Conservation (phyloP, 2,113 vertebrate species). For the Nymphicus hollandicus region DNA sequence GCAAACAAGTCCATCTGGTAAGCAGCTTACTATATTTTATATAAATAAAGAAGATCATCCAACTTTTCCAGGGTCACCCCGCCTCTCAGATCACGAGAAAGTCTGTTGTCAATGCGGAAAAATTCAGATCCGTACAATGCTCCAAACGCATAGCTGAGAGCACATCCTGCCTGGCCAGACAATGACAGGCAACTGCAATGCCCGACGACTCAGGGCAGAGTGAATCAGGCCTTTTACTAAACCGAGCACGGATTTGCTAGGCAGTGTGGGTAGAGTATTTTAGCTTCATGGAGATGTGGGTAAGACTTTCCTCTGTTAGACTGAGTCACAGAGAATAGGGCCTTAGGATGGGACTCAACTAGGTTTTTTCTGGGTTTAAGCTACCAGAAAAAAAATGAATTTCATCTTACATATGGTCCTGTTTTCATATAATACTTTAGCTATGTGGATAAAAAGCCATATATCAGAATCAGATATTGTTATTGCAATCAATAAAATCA, state of each 20-base stretch:
- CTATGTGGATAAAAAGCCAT: background rate
- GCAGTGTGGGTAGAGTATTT: background rate
- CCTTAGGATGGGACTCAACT: background rate
- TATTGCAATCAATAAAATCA: background rate
- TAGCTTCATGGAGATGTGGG: background rate
- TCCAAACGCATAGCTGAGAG: constrained; percentile 12
- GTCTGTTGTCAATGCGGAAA: constrained; percentile 32
- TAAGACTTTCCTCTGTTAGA: background rate
- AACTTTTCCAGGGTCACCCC: constrained; percentile 29
- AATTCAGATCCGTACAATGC: background rate
- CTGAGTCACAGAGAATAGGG: background rate
- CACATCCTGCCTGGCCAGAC: background rate
- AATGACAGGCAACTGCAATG: background rate
- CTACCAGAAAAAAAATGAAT: background rate
- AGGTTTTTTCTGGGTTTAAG: background rate
- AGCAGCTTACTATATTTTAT: constrained; percentile 50
- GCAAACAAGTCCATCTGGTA: constrained; percentile 63
- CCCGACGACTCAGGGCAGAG: background rate
- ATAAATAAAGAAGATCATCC: constrained; percentile 52
- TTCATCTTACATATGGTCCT: background rate
- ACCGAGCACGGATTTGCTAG: rapidly evolving
- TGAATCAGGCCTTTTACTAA: background rate
- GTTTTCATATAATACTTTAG: background rate
- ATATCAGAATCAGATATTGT: background rate
- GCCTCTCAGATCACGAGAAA: constrained; percentile 38